A percentile compares a stretch with the other conserved stretches of the same genome.
Conservation (phyloP, 2,888 invertebrate species). For the Acanthococcus lagerstroemiae region DNA sequence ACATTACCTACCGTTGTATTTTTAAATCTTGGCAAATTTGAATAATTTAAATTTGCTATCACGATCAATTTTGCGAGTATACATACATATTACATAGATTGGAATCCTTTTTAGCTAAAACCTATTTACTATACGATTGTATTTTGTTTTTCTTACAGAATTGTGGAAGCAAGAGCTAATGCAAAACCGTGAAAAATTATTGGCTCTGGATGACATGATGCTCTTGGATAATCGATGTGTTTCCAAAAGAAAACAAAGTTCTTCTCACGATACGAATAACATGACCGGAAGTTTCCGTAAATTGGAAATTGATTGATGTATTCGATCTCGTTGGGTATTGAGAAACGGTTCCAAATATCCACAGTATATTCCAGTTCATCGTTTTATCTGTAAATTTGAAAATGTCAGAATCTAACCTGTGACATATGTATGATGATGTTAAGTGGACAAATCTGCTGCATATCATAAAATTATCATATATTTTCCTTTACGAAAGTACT, state of each 20-base stretch:
- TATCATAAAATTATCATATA: too few relatives aligned
- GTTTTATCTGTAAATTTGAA: too few relatives aligned
- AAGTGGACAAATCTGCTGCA: too few relatives aligned
- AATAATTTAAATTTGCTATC: background rate
- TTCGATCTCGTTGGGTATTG: too few relatives aligned
- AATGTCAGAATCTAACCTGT: too few relatives aligned
- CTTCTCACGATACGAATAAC: constrained; percentile 25
- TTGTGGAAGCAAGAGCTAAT: constrained; percentile 60
- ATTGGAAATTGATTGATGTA: constrained; percentile 37
- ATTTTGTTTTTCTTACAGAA: constrained; percentile 43
- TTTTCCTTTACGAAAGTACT: too few relatives aligned
- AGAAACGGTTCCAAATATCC: too few relatives aligned
- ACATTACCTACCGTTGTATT: too few relatives aligned
- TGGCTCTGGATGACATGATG: constrained; percentile 59
- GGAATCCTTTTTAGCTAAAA: background rate
- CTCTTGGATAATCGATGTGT: constrained; percentile 43
- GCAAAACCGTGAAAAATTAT: constrained; percentile 49
- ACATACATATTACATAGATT: background rate
- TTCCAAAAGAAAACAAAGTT: constrained; percentile 27
- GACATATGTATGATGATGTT: too few relatives aligned
- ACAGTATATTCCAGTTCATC: too few relatives aligned
- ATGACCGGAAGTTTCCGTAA: constrained; percentile 38
- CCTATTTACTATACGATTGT: background rate
- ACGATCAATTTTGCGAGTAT: background rate
- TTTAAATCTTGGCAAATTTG: background rate